A percentile compares a stretch with the other conserved stretches of the same genome.
phyloP scores from a whole-genome alignment of 2,113 vertebrate genomes.

The Ageneiosus marmoratus region DNA sequence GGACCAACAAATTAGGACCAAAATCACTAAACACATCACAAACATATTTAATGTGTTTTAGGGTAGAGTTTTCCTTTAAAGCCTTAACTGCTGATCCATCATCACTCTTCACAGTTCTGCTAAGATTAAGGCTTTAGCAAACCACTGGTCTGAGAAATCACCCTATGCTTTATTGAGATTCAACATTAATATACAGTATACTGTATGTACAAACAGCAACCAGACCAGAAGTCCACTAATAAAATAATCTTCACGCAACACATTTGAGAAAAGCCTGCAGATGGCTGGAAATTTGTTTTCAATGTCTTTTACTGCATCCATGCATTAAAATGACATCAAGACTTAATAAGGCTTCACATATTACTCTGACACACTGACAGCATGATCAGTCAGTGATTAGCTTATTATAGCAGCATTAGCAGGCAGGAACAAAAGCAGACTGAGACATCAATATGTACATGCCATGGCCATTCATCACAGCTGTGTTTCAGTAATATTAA shows the following conservation, averaged over 20 bases:
- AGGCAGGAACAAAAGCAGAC: conserved; percentile 58
- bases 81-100: not conserved
- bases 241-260: not conserved
- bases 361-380: conserved; percentile 50
- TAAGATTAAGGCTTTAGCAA: not conserved
- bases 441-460: conserved; percentile 55
- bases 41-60: not conserved
- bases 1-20: not conserved
- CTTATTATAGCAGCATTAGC: conserved; percentile 54
- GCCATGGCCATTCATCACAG: conserved; percentile 58
- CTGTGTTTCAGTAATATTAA: conserved; percentile 53
- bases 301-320: conserved; percentile 37
- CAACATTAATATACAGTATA: not conserved
- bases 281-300: not conserved
- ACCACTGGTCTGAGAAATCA: conserved; percentile 5
- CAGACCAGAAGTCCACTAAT: not conserved
- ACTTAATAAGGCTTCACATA: conserved; percentile 46
- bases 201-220: not conserved
- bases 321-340: conserved; percentile 52
- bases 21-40: not conserved
- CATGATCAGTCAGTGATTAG: conserved; percentile 62
- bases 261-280: not conserved
- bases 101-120: not conserved
- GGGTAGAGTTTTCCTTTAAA: not conserved
- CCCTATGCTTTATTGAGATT: not conserved